Evolutionary conservation across 2,888 invertebrate genomes (phyloP).

Genomic region (Scaeva pyrastri): DNA sequence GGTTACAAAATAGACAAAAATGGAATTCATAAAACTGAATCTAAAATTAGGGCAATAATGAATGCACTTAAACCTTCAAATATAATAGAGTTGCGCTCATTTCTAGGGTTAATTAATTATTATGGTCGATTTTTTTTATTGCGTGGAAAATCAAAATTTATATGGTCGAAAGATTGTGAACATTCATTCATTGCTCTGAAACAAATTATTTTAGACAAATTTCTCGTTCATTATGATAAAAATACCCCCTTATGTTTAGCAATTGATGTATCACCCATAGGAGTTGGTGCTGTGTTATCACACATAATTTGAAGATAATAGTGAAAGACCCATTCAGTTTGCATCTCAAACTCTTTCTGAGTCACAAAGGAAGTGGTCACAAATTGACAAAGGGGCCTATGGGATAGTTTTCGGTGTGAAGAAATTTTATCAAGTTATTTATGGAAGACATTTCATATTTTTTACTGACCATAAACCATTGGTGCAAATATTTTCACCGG

Average conservation of each 20-base stretch:
- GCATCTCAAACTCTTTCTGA: neutral
- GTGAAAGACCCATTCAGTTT: conserved; percentile 78
- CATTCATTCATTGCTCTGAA: conserved; percentile 66
- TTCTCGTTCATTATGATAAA: conserved; percentile 19
- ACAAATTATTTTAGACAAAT: conserved; percentile 32
- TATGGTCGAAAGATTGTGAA: conserved; percentile 65
- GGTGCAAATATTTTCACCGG: too few relatives aligned
- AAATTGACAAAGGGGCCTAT: too few relatives aligned
- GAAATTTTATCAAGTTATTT: too few relatives aligned
- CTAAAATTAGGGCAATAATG: neutral
- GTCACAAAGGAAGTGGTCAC: too few relatives aligned
- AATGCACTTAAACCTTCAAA: conserved; percentile 3
- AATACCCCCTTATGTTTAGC: neutral
- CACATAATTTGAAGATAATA: conserved; percentile 79
- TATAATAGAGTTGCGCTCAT: conserved; percentile 10
- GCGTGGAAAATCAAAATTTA: conserved; percentile 72
- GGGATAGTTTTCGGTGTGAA: too few relatives aligned
- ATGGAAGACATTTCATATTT: too few relatives aligned
- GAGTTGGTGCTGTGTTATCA: conserved; percentile 78
- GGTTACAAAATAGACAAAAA: conserved; percentile 75
- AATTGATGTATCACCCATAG: conserved; percentile 47
- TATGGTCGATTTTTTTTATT: conserved; percentile 62
- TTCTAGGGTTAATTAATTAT: conserved; percentile 15
- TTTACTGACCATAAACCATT: too few relatives aligned
- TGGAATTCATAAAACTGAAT: neutral